Evolutionary conservation across 2,797 vertebrate genomes (phyloP).

Genomic region (Acridotheres tristis): DNA sequence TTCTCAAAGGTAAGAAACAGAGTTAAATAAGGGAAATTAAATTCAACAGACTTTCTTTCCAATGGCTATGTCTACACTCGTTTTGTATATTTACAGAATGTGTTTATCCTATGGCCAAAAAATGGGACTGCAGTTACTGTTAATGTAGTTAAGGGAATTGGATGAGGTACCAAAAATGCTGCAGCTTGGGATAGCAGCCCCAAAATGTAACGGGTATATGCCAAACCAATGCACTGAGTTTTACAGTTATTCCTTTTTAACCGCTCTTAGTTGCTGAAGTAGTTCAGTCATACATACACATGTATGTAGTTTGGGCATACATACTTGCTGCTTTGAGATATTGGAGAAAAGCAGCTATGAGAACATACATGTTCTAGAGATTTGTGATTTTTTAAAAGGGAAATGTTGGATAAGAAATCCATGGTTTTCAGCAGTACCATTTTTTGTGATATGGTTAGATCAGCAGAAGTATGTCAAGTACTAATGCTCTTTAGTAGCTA

Average conservation of each 20-base stretch:
- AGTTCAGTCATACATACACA: not conserved
- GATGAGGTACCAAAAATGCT: not conserved
- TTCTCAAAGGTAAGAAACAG: not conserved
- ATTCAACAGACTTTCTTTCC: not conserved
- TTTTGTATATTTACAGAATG: not conserved
- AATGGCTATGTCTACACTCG: not conserved
- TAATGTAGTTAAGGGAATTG: not conserved
- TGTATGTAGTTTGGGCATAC: not conserved
- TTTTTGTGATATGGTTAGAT: not conserved
- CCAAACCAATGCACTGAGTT: not conserved
- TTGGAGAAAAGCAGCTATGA: not conserved
- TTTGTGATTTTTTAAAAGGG: not conserved
- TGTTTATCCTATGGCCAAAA: not conserved
- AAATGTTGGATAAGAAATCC: not conserved
- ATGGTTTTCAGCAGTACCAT: not conserved
- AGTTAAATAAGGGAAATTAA: not conserved
- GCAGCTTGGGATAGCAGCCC: not conserved
- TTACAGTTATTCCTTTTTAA: not conserved
- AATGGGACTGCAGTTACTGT: not conserved
- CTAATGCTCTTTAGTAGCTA: not conserved
- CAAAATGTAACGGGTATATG: not conserved
- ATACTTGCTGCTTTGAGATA: not conserved
- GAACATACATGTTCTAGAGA: not conserved
- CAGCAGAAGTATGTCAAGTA: not conserved
- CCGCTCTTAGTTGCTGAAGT: not conserved